Conservation (phyloP, 2,888 invertebrate genomes). For the Scaptomyza cyrtandrae region DNA sequence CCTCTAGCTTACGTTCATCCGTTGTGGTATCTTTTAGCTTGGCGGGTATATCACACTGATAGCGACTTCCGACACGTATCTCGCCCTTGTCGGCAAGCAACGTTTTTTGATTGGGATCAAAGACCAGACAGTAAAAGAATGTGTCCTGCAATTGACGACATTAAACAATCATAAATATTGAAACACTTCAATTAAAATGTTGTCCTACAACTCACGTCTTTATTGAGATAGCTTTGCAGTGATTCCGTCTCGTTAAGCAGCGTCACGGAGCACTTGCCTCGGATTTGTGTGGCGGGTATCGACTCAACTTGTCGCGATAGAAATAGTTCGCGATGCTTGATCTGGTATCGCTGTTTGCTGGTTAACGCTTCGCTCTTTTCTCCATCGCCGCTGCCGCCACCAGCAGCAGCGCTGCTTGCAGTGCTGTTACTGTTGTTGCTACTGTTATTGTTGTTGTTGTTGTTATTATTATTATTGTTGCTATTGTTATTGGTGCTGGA, state of each 20-base stretch:
- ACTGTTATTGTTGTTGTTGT: conserved; percentile 22
- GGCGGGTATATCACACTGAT: conserved; percentile 96
- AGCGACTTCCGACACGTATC: conserved; percentile 95
- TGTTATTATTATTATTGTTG: conserved; percentile 46
- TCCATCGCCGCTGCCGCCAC: conserved; percentile 45
- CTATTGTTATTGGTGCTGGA: conserved; percentile 52
- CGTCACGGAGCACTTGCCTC: conserved; percentile 99
- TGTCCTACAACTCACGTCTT: conserved; percentile 90
- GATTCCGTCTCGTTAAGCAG: conserved; percentile 99
- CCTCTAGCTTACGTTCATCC: conserved; percentile 88
- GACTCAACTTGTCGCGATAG: conserved; percentile 99
- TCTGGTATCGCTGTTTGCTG: conserved; percentile 95
- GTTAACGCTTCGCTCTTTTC: conserved; percentile 87
- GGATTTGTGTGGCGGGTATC: conserved; percentile 98
- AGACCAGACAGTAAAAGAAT: conserved; percentile 99
- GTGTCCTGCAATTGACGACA: conserved; percentile 89
- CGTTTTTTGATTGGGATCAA: conserved; percentile 99
- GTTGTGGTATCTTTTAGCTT: conserved; percentile 90
- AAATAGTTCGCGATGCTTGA: conserved; percentile 99
- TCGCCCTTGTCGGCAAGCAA: conserved; percentile 99
- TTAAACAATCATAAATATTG: not conserved
- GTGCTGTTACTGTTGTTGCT: conserved; percentile 35
- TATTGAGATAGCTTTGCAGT: conserved; percentile 97
- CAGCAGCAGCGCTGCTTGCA: conserved; percentile 73
- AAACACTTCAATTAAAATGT: not conserved